Percentiles rank a stretch among this genome's conserved stretches.
These are phyloP conservation scores for Eupsilia transversa DNA, from an alignment of 2,888 invertebrate species.

Conservation along the genomic window DNA sequence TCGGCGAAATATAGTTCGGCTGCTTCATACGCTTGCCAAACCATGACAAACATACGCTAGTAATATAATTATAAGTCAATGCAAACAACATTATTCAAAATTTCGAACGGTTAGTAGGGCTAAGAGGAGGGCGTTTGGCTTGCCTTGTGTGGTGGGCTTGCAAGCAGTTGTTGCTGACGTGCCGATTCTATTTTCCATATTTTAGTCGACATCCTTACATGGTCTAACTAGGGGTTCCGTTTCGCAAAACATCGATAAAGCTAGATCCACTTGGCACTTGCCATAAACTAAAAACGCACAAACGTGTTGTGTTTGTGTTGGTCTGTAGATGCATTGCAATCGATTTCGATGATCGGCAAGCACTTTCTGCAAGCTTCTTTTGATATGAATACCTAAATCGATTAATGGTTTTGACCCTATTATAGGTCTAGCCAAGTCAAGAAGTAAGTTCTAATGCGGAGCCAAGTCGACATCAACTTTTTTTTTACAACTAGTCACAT, in stretches of 20 bases:
- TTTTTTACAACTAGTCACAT: slow-evolving; percentile 1
- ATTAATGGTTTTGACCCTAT: not conserved
- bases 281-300: not conserved
- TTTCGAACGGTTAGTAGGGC: no score
- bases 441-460: not conserved
- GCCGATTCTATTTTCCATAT: not conserved
- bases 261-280: not conserved
- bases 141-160: not conserved
- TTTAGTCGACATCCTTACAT: not conserved
- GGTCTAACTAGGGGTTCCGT: no score
- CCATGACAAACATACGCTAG: not conserved
- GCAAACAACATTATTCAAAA: no score
- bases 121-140: not conserved
- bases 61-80: no score
- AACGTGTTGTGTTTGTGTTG: not conserved
- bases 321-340: not conserved
- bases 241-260: not conserved
- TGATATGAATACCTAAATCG: not conserved
- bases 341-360: no score
- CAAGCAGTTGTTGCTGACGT: not conserved
- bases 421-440: no score
- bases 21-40: not conserved
- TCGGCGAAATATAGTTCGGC: no score
- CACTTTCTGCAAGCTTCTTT: not conserved
- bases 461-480: not conserved